Evolutionary conservation across 2,888 invertebrate species (phyloP), one percentile per base, ranked within the genome.

Genomic region (Carabus problematicus): DNA sequence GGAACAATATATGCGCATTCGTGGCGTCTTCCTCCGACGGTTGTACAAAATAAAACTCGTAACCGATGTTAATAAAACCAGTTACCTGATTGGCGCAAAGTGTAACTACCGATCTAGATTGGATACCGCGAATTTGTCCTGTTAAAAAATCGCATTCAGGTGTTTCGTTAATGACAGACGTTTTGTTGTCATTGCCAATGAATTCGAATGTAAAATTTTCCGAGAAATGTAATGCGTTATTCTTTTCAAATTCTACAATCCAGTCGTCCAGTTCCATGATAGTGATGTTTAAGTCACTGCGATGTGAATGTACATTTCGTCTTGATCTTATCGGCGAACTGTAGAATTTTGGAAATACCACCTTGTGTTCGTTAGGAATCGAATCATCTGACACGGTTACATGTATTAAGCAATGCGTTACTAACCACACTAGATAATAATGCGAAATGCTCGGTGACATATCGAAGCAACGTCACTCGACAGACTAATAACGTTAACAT

Each of bases 91-190:
- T 72, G 7, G 72, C 77, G 70, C 80, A 80, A 55, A 80, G 66
- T 40, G 77, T 75, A 63, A 80, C 74, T 39, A 76, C 78, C 47
- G 76, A 80, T 54, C 71, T 73, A 45, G 79, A 78, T 72, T 75
- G 73, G 60, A 77, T 71, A 58, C 76, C 78, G 55, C 73, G 73
- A 59, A 79, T 74, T 59, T 72, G 71, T 62, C 80, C 81, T 1
- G 9, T 19, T 40, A 69, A 40, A 56, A 55, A 69, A 19, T n/a
- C n/a, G 19, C 69, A 69, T 8, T 69, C 49, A 4, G 19, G 16
- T 6, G 6, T 29, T 11, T 7, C 41, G 16, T 54, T 52, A 42
- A 60, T 47, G 39, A n/a, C 42, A n/a, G 19, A 45, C 42, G 58
- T 59, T 11, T 64, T 66, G 55, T 61, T 70, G 64, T 73, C 74